These are phyloP conservation scores for Drosophila seclusa DNA, from an alignment of 2,888 invertebrate species.

Conservation along the genomic window DNA sequence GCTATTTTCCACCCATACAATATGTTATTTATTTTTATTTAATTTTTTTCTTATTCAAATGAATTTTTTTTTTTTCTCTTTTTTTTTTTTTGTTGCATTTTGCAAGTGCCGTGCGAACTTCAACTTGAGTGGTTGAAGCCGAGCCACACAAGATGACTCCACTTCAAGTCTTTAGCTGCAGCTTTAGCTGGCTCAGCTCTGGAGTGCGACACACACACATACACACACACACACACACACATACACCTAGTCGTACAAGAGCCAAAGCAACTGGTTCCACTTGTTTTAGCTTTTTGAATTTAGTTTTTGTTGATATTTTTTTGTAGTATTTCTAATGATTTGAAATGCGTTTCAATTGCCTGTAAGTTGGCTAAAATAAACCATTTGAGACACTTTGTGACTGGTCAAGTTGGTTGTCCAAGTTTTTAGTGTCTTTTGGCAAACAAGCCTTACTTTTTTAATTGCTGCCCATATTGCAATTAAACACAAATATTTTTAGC, in stretches of 20 bases:
- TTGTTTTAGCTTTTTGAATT: conserved; percentile 53
- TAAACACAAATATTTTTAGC: conserved; percentile 67
- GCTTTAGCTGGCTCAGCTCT: conserved; percentile 21
- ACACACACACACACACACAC: conserved; percentile 8
- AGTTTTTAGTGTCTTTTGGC: conserved; percentile 35
- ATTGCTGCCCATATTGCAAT: conserved; percentile 72
- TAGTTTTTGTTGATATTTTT: conserved; percentile 27
- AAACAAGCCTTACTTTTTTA: conserved; percentile 54
- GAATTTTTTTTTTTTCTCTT: conserved; percentile 18
- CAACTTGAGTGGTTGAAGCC: conserved; percentile 65
- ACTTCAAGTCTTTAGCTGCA: conserved; percentile 34
- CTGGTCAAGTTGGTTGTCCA: conserved; percentile 54
- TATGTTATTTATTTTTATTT: conserved; percentile 55
- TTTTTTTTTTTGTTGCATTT: conserved; percentile 53
- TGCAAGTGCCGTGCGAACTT: conserved; percentile 78
- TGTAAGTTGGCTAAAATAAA: conserved; percentile 58
- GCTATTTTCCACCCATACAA: conserved; percentile 56
- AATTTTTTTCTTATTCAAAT: conserved; percentile 24
- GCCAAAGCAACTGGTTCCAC: conserved; percentile 65
- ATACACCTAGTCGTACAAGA: conserved; percentile 4
- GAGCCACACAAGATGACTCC: conserved; percentile 74
- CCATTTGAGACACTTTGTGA: conserved; percentile 40
- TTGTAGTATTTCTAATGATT: conserved; percentile 57
- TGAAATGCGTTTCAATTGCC: conserved; percentile 66
- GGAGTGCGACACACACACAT: conserved; percentile 11